phyloP scores from a whole-genome alignment of 2,888 invertebrate species.

The Trichopria drosophilae region DNA sequence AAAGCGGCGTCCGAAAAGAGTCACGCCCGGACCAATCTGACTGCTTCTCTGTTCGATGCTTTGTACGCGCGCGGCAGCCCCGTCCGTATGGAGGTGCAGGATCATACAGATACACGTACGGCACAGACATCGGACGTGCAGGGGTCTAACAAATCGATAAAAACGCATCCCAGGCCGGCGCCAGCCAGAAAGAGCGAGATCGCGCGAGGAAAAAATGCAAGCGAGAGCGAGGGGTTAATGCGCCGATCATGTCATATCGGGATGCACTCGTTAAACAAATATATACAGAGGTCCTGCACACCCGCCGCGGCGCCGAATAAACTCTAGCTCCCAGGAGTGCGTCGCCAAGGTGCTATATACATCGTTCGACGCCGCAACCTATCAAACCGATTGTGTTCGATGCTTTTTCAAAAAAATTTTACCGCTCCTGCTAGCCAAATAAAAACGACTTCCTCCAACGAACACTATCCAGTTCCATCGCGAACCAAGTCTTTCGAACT shows the following conservation, averaged over 20 bases:
- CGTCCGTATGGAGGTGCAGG: too few species aligned
- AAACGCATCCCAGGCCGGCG: slow-evolving; percentile 59
- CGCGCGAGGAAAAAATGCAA: slow-evolving; percentile 51
- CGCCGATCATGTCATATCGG: slow-evolving; percentile 58
- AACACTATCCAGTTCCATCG: too few species aligned
- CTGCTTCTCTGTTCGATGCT: slow-evolving; percentile 55
- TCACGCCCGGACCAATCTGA: slow-evolving; percentile 56
- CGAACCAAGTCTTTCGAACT: too few species aligned
- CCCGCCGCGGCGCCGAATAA: slow-evolving; percentile 7
- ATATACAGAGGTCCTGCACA: slow-evolving; percentile 32
- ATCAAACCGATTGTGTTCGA: too few species aligned
- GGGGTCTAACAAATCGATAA: slow-evolving; percentile 58
- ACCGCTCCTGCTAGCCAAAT: too few species aligned
- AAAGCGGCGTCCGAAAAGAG: slow-evolving; percentile 47
- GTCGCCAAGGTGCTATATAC: slow-evolving; percentile 9
- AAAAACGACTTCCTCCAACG: too few species aligned
- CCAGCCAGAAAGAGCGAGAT: slow-evolving; percentile 49
- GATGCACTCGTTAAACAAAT: slow-evolving; percentile 54
- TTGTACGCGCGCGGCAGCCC: too few species aligned
- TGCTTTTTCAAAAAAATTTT: too few species aligned
- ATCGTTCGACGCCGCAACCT: too few species aligned
- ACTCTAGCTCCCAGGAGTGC: slow-evolving; percentile 12
- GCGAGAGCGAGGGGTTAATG: slow-evolving; percentile 51
- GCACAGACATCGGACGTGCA: slow-evolving; percentile 48
- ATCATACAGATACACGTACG: slow-evolving; percentile 41